Conservation (phyloP, 2,113 vertebrate genomes). For the Alligator mississippiensis region DNA sequence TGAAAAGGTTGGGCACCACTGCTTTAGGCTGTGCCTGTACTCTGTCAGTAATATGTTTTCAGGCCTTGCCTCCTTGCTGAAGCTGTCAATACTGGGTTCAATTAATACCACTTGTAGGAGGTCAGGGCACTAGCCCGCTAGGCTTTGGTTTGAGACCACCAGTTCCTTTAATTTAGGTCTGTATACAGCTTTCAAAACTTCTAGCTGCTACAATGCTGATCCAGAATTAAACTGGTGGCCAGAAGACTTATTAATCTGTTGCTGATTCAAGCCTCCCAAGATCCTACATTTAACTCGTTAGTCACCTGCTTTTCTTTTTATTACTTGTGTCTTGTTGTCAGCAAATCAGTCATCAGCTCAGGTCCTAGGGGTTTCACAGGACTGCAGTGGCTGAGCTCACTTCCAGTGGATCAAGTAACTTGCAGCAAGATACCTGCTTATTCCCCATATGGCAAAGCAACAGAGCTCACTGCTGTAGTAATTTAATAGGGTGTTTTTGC, state of each 20-base stretch:
- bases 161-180: not conserved
- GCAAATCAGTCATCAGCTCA: not conserved
- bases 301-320: not conserved
- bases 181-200: not conserved
- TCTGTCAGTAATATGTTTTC: not conserved
- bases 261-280: not conserved
- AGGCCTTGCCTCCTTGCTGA: not conserved
- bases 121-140: not conserved
- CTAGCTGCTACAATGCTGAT: accelerated
- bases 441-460: not conserved
- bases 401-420: not conserved
- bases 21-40: not conserved
- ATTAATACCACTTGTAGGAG: not conserved
- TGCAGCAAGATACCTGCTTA: not conserved
- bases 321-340: not conserved
- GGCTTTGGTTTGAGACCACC: not conserved
- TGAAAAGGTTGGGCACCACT: too few relatives aligned
- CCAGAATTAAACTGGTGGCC: not conserved
- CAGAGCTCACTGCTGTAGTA: not conserved
- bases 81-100: not conserved
- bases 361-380: not conserved
- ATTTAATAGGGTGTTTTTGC: not conserved
- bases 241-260: not conserved
- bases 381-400: not conserved
- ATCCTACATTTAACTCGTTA: not conserved